These are phyloP conservation scores for Macrochelys suwanniensis DNA, from an alignment of 2,797 vertebrate species.

Conservation along the genomic window DNA sequence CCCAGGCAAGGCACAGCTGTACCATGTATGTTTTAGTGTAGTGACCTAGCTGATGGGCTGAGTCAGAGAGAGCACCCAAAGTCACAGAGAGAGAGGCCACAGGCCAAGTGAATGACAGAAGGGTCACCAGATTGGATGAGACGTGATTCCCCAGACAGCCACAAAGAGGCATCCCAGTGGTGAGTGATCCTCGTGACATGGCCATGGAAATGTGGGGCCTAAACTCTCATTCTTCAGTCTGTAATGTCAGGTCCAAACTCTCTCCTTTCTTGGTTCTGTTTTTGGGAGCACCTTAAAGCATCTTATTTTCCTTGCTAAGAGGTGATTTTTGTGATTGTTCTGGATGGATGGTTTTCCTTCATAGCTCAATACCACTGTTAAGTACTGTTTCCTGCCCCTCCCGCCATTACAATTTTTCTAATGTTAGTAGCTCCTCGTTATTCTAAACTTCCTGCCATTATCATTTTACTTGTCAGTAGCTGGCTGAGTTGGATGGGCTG, in stretches of 20 bases:
- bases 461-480: not conserved
- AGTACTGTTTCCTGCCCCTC: not conserved
- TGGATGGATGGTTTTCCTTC: not conserved
- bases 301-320: not conserved
- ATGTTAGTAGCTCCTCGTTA: not conserved
- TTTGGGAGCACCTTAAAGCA: not conserved
- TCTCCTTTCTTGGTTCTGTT: not conserved
- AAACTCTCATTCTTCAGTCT: not conserved
- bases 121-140: not conserved
- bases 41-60: not conserved
- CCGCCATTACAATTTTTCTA: not conserved
- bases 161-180: not conserved
- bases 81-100: not conserved
- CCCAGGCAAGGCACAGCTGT: not conserved
- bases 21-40: not conserved
- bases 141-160: not conserved
- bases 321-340: not conserved
- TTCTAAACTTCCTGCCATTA: not conserved
- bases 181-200: not conserved
- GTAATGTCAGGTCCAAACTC: not conserved
- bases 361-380: not conserved
- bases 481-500: not conserved
- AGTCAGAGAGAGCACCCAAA: not conserved
- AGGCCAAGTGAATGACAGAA: not conserved
- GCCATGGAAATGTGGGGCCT: not conserved